phyloP scores from a whole-genome alignment of 2,888 invertebrate species.

The Drosophila birchii region DNA sequence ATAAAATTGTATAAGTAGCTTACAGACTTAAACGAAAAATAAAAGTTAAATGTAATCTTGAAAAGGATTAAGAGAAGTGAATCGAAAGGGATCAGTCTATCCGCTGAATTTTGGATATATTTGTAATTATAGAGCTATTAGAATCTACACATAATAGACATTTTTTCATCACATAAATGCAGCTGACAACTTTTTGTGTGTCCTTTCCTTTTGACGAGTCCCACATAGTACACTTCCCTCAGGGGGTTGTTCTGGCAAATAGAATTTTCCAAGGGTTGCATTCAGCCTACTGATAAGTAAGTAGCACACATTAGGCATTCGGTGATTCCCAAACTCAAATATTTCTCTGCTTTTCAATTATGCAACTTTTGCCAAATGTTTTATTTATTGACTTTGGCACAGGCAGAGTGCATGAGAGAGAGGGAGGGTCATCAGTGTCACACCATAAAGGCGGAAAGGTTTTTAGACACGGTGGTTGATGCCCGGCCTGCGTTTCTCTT shows the following conservation, averaged over 20 bases:
- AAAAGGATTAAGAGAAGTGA: not conserved
- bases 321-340: conserved; percentile 49
- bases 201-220: conserved; percentile 42
- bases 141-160: not conserved
- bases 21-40: not conserved
- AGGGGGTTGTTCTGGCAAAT: conserved; percentile 19
- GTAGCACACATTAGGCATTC: conserved; percentile 29
- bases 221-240: conserved; percentile 7
- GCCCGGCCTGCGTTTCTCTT: conserved; percentile 17
- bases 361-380: conserved; percentile 75
- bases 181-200: conserved; percentile 70
- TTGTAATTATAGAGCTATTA: conserved; percentile 6
- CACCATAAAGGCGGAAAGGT: conserved; percentile 56
- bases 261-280: conserved; percentile 29
- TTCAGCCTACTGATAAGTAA: conserved; percentile 49
- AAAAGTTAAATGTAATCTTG: not conserved
- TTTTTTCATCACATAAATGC: too few relatives aligned
- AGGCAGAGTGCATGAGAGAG: conserved; percentile 1
- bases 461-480: conserved; percentile 73
- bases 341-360: conserved; percentile 67
- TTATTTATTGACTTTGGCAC: conserved; percentile 73
- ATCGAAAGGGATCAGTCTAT: not conserved
- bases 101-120: not conserved
- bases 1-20: not conserved
- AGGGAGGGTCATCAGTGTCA: conserved; percentile 17